Conservation (phyloP, 1,140 invertebrate species). For the Drosophila cardini region DNA sequence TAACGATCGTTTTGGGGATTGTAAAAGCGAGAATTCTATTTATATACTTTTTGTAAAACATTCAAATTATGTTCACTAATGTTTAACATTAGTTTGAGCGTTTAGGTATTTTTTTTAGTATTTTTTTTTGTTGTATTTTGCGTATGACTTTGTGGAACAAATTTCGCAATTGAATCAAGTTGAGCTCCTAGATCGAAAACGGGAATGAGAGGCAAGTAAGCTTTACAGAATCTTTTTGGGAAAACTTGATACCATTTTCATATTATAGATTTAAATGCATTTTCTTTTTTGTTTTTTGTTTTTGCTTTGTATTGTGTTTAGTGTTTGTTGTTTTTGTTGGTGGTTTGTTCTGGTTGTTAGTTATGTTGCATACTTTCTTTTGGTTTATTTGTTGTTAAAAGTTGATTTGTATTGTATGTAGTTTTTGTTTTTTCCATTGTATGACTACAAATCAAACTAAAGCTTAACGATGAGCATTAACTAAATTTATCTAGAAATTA, state of each 20-base stretch:
- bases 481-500: slow-evolving; percentile 25
- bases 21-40: slow-evolving; percentile 64
- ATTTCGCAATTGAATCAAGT: slow-evolving; percentile 85
- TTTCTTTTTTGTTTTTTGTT: slow-evolving; percentile 46
- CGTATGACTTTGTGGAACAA: slow-evolving; percentile 79
- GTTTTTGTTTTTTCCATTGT: slow-evolving; percentile 45
- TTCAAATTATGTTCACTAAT: slow-evolving; percentile 63
- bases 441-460: slow-evolving; percentile 73
- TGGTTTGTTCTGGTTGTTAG: slow-evolving; percentile 80
- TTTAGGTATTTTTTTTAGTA: slow-evolving; percentile 41
- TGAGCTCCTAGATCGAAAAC: slow-evolving; percentile 85
- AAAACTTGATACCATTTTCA: slow-evolving; percentile 84
- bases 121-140: slow-evolving; percentile 33
- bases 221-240: slow-evolving; percentile 84
- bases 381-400: slow-evolving; percentile 72
- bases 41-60: slow-evolving; percentile 81
- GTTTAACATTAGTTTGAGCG: slow-evolving; percentile 35
- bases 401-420: slow-evolving; percentile 55
- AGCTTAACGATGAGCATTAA: slow-evolving; percentile 44
- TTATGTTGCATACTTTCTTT: slow-evolving; percentile 83
- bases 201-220: slow-evolving; percentile 85
- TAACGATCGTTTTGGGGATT: slow-evolving; percentile 50
- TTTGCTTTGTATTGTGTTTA: slow-evolving; percentile 64
- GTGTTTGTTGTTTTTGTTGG: slow-evolving; percentile 67
- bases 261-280: slow-evolving; percentile 55